phyloP scores from a whole-genome alignment of 2,113 vertebrate genomes.

The Cololabis saira region DNA sequence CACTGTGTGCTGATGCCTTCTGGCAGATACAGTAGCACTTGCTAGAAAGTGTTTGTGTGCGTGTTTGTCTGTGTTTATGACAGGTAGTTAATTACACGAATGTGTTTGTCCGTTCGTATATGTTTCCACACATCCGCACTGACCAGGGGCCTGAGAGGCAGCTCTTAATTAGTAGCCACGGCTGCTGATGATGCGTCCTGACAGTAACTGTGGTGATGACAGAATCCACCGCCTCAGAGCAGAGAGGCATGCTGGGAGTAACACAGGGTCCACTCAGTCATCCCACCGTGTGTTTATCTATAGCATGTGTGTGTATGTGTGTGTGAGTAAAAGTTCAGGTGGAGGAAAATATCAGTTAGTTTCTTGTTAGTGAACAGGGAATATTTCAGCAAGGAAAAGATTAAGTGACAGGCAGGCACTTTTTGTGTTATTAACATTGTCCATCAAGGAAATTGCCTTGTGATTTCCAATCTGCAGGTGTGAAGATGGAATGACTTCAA shows the following conservation, averaged over 20 bases:
- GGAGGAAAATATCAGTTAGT: constrained; percentile 44
- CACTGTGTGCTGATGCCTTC: constrained; percentile 32
- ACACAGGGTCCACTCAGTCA: constrained; percentile 56
- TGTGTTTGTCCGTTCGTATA: constrained; percentile 45
- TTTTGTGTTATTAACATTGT: constrained; percentile 29
- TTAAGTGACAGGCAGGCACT: constrained; percentile 16
- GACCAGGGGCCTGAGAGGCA: constrained; percentile 67
- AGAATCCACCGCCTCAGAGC: constrained; percentile 66
- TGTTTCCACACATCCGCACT: constrained; percentile 24
- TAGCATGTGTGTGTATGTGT: constrained; percentile 10
- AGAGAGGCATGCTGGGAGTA: constrained; percentile 72
- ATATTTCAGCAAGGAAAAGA: constrained; percentile 37
- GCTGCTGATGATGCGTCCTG: constrained; percentile 65
- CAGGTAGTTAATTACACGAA: constrained; percentile 60
- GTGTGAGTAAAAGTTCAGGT: constrained; percentile 26
- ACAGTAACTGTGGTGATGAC: constrained; percentile 69
- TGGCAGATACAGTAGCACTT: constrained; percentile 43
- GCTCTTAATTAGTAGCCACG: constrained; percentile 73
- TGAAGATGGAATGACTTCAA: constrained; percentile 56
- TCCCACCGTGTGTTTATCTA: constrained; percentile 34
- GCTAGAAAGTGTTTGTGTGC: constrained; percentile 4
- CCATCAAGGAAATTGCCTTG: constrained; percentile 53
- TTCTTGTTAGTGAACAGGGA: constrained; percentile 47
- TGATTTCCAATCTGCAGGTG: constrained; percentile 62
- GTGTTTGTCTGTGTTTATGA: constrained; percentile 38